Evolutionary conservation across 2,113 vertebrate genomes (phyloP).

Genomic region (Megaceryle maxima): DNA sequence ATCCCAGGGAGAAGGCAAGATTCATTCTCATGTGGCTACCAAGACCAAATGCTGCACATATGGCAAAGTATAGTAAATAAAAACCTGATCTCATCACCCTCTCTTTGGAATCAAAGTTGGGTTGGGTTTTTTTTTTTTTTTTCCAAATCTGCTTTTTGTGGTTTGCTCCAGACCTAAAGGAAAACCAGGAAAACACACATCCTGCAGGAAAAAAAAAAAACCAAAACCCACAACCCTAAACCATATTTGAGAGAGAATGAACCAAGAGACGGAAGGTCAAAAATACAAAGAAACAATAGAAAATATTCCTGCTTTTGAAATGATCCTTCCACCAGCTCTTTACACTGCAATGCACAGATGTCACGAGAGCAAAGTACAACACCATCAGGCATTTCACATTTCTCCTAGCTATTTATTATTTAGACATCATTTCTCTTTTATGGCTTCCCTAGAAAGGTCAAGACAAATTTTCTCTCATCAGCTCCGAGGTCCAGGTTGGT

Average conservation of each 20-base stretch:
- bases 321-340: neutral
- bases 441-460: slow-evolving; percentile 25
- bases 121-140: neutral
- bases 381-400: neutral
- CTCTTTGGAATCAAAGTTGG: neutral
- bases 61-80: neutral
- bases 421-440: slow-evolving; percentile 38
- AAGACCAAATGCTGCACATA: neutral
- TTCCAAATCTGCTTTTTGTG: neutral
- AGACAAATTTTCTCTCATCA: slow-evolving; percentile 48
- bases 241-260: neutral
- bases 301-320: slow-evolving; percentile 1
- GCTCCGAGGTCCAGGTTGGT: slow-evolving; percentile 41
- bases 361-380: neutral
- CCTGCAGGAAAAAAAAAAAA: neutral
- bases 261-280: slow-evolving; percentile 6
- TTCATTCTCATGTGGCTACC: neutral
- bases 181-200: neutral
- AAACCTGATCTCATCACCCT: neutral
- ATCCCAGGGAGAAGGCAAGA: neutral
- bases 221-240: neutral
- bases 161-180: neutral
- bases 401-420: slow-evolving; percentile 38
- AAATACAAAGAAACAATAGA: neutral
- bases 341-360: neutral